Conservation (phyloP, 1,140 invertebrate genomes). For the Drosophila asahinai region DNA sequence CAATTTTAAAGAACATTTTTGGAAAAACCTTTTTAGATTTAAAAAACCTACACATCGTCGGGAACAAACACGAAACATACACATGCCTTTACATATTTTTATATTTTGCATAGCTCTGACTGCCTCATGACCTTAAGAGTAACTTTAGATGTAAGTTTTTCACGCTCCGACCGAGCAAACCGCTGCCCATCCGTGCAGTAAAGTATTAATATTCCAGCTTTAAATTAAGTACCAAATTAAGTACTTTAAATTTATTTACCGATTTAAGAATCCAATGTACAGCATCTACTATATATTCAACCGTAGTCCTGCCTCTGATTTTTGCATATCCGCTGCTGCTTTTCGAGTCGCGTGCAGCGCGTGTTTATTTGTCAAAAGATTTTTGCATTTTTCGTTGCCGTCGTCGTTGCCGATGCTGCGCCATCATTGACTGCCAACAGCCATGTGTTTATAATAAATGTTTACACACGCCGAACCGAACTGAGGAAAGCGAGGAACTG, state of each 20-base stretch:
- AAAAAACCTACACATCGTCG: not conserved
- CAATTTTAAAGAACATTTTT: too few relatives aligned
- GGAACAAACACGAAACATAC: too few relatives aligned
- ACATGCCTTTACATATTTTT: too few relatives aligned
- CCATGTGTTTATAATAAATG: constrained; percentile 81
- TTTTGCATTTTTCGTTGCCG: constrained; percentile 45
- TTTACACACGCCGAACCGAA: constrained; percentile 53
- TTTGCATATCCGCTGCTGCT: not conserved
- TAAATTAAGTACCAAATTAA: too few relatives aligned
- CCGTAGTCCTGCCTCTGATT: not conserved
- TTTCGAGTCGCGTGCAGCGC: constrained; percentile 70
- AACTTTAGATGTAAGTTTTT: not conserved
- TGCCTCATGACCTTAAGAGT: not conserved
- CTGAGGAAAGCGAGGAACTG: constrained; percentile 19
- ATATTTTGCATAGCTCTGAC: too few relatives aligned
- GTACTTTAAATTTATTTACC: not conserved
- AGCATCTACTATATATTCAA: not conserved
- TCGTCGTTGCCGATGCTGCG: constrained; percentile 7
- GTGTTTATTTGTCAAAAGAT: constrained; percentile 81
- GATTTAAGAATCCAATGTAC: constrained; percentile 6
- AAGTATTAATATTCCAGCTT: too few relatives aligned
- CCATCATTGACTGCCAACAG: constrained; percentile 40
- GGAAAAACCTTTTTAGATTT: too few relatives aligned
- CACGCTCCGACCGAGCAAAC: not conserved
- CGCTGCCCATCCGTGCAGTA: not conserved